These are phyloP conservation scores for Lineus longissimus DNA, from an alignment of 1,140 invertebrate genomes.

Conservation along the genomic window DNA sequence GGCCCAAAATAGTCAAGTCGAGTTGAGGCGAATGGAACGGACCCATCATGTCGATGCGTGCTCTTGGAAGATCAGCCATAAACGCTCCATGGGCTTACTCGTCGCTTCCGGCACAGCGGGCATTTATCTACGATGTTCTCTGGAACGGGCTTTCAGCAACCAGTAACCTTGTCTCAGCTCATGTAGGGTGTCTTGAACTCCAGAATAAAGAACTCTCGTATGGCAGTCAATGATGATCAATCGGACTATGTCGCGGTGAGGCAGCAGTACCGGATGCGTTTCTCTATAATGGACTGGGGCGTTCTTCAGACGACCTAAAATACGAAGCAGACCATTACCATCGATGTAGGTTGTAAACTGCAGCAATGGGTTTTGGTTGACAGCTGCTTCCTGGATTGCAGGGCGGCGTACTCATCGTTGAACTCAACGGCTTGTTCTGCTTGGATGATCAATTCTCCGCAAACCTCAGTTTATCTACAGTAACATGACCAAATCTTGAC, in stretches of 20 bases:
- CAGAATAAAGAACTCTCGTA: conserved; percentile 17
- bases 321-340: too few relatives aligned
- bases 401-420: not conserved
- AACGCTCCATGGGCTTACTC: not conserved
- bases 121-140: not conserved
- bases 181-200: conserved; percentile 19
- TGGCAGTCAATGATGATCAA: conserved; percentile 13
- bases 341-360: conserved; percentile 7
- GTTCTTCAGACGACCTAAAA: not conserved
- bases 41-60: conserved; percentile 11
- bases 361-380: not conserved
- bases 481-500: too few relatives aligned
- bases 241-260: conserved; percentile 7
- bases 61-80: conserved; percentile 2
- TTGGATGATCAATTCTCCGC: not conserved
- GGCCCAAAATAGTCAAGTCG: conserved; percentile 28
- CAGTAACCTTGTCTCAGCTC: conserved; percentile 8
- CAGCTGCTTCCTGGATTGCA: too few relatives aligned
- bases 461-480: not conserved
- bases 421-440: not conserved
- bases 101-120: too few relatives aligned
- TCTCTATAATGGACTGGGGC: not conserved
- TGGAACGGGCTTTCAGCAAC: conserved; percentile 7
- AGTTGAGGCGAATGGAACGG: conserved; percentile 20
- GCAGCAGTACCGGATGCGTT: conserved; percentile 10